Percentiles rank a stretch among this genome's conserved stretches.
phyloP scores from a whole-genome alignment of 2,888 invertebrate species.

The Ichneumon xanthorius region DNA sequence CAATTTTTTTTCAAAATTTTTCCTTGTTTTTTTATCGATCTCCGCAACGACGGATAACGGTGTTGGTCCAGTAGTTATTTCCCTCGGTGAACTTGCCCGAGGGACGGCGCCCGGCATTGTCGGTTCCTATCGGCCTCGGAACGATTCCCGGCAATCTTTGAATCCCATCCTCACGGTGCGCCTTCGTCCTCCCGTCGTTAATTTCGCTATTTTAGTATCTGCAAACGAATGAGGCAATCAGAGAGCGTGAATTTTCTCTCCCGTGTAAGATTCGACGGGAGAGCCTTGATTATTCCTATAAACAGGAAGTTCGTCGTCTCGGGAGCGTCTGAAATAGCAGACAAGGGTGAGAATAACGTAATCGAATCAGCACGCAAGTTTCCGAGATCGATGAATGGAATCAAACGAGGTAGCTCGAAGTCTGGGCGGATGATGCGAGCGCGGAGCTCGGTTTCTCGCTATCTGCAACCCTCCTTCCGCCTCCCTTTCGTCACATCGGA shows the following conservation, averaged over 20 bases:
- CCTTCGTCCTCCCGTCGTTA: constrained; percentile 3
- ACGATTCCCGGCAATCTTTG: not conserved
- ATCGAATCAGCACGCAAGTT: constrained; percentile 70
- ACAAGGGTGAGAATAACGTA: constrained; percentile 60
- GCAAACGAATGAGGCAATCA: constrained; percentile 58
- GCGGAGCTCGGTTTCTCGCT: constrained; percentile 14
- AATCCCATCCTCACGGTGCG: not conserved
- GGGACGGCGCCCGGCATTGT: constrained; percentile 1
- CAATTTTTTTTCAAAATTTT: constrained; percentile 16
- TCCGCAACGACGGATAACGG: not conserved
- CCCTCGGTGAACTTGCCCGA: not conserved
- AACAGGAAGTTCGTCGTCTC: constrained; percentile 31
- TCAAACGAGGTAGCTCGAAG: constrained; percentile 67
- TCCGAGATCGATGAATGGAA: constrained; percentile 72
- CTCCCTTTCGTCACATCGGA: constrained; percentile 16
- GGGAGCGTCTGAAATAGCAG: constrained; percentile 42
- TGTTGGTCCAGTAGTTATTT: not conserved
- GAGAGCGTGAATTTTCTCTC: constrained; percentile 37
- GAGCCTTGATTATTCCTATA: constrained; percentile 50
- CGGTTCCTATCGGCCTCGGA: not conserved
- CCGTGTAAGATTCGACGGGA: not conserved
- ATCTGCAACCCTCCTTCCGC: not conserved
- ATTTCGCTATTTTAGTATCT: constrained; percentile 31
- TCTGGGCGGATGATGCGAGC: constrained; percentile 33
- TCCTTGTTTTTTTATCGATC: constrained; percentile 5